Percentiles rank a stretch among this genome's conserved stretches.
phyloP scores from a whole-genome alignment of 2,797 vertebrate genomes.

The Anguilla obscura region DNA sequence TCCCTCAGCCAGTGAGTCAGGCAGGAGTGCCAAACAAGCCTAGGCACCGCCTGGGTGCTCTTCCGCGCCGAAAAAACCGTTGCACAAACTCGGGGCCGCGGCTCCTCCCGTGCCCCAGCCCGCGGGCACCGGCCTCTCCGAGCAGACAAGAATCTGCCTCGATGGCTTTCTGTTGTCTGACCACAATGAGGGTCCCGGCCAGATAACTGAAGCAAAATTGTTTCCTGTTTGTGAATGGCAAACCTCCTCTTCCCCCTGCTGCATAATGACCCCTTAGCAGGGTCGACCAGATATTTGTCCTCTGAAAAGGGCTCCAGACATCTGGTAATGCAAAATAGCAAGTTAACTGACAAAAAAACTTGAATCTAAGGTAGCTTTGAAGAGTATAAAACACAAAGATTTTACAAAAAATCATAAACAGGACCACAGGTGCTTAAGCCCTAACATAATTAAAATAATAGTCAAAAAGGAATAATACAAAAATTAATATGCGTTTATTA shows the following conservation, averaged over 20 bases:
- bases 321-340: not conserved
- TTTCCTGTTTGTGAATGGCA: constrained; percentile 56
- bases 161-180: constrained; percentile 20
- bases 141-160: constrained; percentile 19
- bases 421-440: not conserved
- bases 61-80: not conserved
- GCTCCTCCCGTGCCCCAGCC: not conserved
- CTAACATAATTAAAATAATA: not conserved
- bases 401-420: not conserved
- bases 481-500: too few species aligned
- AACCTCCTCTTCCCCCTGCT: constrained; percentile 30
- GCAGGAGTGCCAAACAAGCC: not conserved
- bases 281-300: too few species aligned
- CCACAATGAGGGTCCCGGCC: constrained; percentile 33
- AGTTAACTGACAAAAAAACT: not conserved
- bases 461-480: too few species aligned
- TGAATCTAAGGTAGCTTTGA: too few species aligned
- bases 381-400: too few species aligned
- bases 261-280: constrained; percentile 26
- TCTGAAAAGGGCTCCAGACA: not conserved
- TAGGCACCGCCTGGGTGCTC: not conserved
- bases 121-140: not conserved
- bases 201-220: constrained; percentile 35
- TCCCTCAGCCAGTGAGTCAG: not conserved
- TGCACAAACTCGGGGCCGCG: not conserved